Percentiles rank a stretch among this genome's conserved stretches.
Evolutionary conservation across 2,113 vertebrate genomes (phyloP).

Genomic region (Pantherophis guttatus): DNA sequence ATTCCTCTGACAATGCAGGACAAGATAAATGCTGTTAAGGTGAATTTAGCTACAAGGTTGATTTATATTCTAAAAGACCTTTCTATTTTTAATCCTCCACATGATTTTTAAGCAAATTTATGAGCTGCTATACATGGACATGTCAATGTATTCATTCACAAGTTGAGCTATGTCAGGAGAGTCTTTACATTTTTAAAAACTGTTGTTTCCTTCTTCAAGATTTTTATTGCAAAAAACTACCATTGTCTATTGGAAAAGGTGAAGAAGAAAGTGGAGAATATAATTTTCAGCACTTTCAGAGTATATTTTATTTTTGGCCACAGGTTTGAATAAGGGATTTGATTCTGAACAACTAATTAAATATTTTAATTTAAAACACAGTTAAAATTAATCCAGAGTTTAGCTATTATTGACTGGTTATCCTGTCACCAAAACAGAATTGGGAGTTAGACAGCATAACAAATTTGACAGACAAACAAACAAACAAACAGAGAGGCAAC

Average conservation of each 20-base stretch:
- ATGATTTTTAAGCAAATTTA: neutral
- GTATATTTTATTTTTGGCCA: neutral
- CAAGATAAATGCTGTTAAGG: neutral
- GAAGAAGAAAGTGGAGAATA: neutral
- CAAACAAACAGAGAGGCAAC: neutral
- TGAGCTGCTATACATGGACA: neutral
- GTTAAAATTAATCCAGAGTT: neutral
- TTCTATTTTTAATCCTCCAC: neutral
- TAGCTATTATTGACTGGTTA: neutral
- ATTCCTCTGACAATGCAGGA: neutral
- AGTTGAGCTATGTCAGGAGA: neutral
- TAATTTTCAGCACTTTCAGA: neutral
- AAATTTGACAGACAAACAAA: neutral
- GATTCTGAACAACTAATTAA: neutral
- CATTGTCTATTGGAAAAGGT: neutral
- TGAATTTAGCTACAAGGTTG: neutral
- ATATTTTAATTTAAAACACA: neutral
- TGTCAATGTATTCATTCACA: neutral
- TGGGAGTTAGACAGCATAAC: neutral
- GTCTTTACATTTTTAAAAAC: neutral
- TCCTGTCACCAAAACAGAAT: neutral
- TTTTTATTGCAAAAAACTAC: neutral
- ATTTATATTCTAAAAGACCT: neutral
- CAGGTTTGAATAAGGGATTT: neutral
- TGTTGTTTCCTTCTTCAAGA: neutral